A percentile compares a stretch with the other conserved stretches of the same genome.
Conservation (phyloP, 2,888 invertebrate genomes). For the Sipha maydis region DNA sequence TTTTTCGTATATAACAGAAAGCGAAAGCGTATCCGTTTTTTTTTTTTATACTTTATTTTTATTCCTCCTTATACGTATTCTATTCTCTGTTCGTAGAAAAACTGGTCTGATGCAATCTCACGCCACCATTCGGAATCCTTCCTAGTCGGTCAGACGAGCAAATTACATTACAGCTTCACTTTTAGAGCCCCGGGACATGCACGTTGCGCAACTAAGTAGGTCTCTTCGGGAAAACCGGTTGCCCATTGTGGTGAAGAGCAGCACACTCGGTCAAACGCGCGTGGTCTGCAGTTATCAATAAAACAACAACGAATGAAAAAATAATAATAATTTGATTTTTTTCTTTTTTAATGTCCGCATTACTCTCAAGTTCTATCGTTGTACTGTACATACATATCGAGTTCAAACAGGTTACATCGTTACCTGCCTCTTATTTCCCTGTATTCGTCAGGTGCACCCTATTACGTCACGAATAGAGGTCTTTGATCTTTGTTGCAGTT, state of each 20-base stretch:
- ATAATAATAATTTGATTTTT: slow-evolving; percentile 14
- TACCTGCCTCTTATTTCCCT: slow-evolving; percentile 43
- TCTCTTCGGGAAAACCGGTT: slow-evolving; percentile 47
- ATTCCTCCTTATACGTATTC: slow-evolving; percentile 6
- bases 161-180: slow-evolving; percentile 55
- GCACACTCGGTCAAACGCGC: slow-evolving; percentile 37
- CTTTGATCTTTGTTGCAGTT: slow-evolving; percentile 50
- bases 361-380: neutral
- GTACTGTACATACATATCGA: neutral
- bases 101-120: slow-evolving; percentile 58
- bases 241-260: slow-evolving; percentile 15
- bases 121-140: slow-evolving; percentile 57
- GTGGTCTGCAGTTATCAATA: slow-evolving; percentile 2
- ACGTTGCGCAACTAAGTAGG: slow-evolving; percentile 60
- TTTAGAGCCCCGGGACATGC: slow-evolving; percentile 40
- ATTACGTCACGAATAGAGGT: slow-evolving; percentile 49
- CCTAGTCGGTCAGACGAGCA: slow-evolving; percentile 57
- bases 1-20: slow-evolving; percentile 9
- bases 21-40: slow-evolving; percentile 50
- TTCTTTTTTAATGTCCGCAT: neutral
- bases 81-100: slow-evolving; percentile 36
- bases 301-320: slow-evolving; percentile 28
- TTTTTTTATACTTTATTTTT: neutral
- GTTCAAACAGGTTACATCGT: slow-evolving; percentile 54
- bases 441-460: slow-evolving; percentile 22